phyloP scores from a whole-genome alignment of 2,888 invertebrate species.

The Linyphia triangularis region DNA sequence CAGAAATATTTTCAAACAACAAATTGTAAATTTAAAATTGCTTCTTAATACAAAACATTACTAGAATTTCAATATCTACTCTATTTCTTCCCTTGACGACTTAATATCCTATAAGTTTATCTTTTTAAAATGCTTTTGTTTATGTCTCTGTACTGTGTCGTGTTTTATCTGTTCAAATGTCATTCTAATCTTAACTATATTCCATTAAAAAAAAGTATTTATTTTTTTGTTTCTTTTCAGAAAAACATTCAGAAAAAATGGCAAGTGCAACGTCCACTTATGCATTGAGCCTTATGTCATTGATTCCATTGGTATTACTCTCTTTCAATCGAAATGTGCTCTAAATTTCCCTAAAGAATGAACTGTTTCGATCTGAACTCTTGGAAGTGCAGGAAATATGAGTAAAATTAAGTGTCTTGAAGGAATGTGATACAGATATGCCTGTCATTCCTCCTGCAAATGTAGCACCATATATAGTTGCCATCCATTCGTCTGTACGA shows the following conservation, averaged over 20 bases:
- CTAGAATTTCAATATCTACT: too few species aligned
- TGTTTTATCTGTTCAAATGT: too few species aligned
- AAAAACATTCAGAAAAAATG: conserved; percentile 31
- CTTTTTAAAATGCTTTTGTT: not conserved
- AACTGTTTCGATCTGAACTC: conserved; percentile 10
- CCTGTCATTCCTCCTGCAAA: conserved; percentile 65
- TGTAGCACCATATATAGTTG: conserved; percentile 63
- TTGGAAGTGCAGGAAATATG: conserved; percentile 28
- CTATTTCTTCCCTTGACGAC: too few species aligned
- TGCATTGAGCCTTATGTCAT: conserved; percentile 5
- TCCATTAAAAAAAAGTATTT: too few species aligned
- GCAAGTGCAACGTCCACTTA: conserved; percentile 20
- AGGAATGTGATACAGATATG: conserved; percentile 70
- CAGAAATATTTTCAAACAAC: too few species aligned
- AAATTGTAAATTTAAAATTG: too few species aligned
- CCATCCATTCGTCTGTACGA: conserved; percentile 52
- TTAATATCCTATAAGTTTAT: too few species aligned
- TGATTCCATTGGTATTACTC: conserved; percentile 36
- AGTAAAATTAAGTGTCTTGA: conserved; percentile 57
- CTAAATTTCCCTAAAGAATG: conserved; percentile 17
- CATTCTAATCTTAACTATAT: too few species aligned
- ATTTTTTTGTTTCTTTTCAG: conserved; percentile 10
- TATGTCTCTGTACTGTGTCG: not conserved
- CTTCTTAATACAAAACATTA: too few species aligned
- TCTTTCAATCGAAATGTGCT: conserved; percentile 26